These are phyloP conservation scores for Meandrina meandrites DNA, from an alignment of 92 coral and sea anemone genomes.

Conservation along the genomic window DNA sequence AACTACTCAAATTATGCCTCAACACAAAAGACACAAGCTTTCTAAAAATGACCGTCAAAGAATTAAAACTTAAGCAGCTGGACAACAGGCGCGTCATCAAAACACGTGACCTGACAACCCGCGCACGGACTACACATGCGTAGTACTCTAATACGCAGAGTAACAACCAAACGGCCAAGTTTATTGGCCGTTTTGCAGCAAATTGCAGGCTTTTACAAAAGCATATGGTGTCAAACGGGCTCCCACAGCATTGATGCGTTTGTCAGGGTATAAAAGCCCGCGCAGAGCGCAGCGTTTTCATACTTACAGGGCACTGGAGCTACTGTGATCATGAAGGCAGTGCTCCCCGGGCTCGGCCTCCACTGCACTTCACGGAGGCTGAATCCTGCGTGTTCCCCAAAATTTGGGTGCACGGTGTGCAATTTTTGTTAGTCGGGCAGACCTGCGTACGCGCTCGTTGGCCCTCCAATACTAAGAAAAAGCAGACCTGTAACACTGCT, in stretches of 20 bases:
- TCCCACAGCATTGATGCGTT: slow-evolving; percentile 43
- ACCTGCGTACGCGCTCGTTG: slow-evolving; percentile 81
- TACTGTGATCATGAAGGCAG: slow-evolving; percentile 84
- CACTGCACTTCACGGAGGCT: slow-evolving; percentile 63
- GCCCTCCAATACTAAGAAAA: slow-evolving; percentile 46
- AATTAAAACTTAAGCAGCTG: neutral
- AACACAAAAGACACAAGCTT: neutral
- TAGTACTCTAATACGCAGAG: neutral
- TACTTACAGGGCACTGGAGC: slow-evolving; percentile 81
- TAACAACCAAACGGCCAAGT: neutral
- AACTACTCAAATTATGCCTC: neutral
- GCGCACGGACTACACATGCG: slow-evolving; percentile 15
- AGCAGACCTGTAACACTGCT: neutral
- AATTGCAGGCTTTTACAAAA: neutral
- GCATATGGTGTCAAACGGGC: slow-evolving; percentile 16
- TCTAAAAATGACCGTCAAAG: neutral
- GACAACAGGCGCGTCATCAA: neutral
- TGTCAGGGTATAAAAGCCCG: slow-evolving; percentile 50
- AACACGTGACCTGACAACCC: slow-evolving; percentile 5
- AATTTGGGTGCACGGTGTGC: slow-evolving; percentile 71
- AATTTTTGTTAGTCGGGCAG: slow-evolving; percentile 81
- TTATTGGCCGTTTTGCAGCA: slow-evolving; percentile 23
- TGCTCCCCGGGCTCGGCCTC: slow-evolving; percentile 57
- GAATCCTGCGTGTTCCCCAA: slow-evolving; percentile 76
- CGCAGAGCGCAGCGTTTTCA: slow-evolving; percentile 17